Evolutionary conservation across 2,113 vertebrate species (phyloP).

Genomic region (Prinia subflava): DNA sequence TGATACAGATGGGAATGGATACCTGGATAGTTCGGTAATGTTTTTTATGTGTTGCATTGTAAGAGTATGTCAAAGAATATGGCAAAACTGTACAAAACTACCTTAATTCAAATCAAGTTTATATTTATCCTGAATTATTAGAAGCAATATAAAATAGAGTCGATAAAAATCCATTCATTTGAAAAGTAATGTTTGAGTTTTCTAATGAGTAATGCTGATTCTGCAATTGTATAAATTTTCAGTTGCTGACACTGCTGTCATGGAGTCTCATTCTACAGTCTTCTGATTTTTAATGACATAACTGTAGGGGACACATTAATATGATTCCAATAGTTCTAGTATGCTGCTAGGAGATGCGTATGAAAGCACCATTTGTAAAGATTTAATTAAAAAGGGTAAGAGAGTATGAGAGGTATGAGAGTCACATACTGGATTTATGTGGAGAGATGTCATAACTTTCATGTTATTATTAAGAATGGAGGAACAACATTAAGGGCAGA

Average conservation of each 20-base stretch:
- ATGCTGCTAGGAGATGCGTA: not conserved
- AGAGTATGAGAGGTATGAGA: too few species aligned
- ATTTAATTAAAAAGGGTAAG: not conserved
- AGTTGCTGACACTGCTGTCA: not conserved
- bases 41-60: not conserved
- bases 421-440: not conserved
- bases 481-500: not conserved
- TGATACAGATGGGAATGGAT: conserved; percentile 84
- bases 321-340: not conserved
- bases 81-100: not conserved
- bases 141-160: not conserved
- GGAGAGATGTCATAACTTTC: not conserved
- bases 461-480: not conserved
- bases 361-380: not conserved
- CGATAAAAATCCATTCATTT: not conserved
- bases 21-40: conserved; percentile 83
- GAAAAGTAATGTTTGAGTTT: not conserved
- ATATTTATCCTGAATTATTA: not conserved
- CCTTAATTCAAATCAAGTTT: not conserved
- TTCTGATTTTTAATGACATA: not conserved
- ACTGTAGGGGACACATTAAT: not conserved
- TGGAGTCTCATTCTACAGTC: not conserved
- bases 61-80: not conserved
- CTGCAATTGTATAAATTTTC: not conserved
- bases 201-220: not conserved